Conservation (phyloP, 2,113 vertebrate genomes). For the Mesocricetus auratus region DNA sequence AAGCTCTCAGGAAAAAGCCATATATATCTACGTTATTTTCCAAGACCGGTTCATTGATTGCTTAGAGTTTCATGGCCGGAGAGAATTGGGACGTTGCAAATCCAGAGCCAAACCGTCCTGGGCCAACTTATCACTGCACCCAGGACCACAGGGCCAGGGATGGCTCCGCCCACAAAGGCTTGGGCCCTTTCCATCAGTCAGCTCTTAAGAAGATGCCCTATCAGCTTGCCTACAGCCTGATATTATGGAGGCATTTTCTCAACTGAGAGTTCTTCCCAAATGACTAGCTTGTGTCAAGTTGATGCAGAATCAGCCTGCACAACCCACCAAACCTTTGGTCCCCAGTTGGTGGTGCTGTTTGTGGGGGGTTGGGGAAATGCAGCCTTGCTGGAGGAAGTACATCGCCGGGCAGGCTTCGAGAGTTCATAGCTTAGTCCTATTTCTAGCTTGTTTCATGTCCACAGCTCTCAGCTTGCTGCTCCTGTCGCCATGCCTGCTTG, state of each 20-base stretch:
- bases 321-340: background rate
- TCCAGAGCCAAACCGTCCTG: background rate
- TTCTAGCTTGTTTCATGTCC: background rate
- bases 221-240: background rate
- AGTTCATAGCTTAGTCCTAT: background rate
- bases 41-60: background rate
- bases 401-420: background rate
- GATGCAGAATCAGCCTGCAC: background rate
- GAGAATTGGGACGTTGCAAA: background rate
- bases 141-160: background rate
- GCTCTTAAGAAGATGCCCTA: background rate
- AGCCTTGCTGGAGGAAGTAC: background rate
- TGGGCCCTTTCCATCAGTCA: background rate
- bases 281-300: background rate
- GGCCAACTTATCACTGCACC: background rate
- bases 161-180: background rate
- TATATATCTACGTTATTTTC: background rate
- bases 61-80: background rate
- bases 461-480: background rate
- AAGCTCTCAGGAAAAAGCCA: background rate
- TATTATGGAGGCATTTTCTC: background rate
- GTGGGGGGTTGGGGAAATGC: background rate
- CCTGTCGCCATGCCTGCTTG: background rate
- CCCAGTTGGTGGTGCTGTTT: background rate
- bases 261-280: background rate